These are phyloP conservation scores for Parauchenoglanis punctatus DNA, from an alignment of 2,797 vertebrate species.

Conservation along the genomic window DNA sequence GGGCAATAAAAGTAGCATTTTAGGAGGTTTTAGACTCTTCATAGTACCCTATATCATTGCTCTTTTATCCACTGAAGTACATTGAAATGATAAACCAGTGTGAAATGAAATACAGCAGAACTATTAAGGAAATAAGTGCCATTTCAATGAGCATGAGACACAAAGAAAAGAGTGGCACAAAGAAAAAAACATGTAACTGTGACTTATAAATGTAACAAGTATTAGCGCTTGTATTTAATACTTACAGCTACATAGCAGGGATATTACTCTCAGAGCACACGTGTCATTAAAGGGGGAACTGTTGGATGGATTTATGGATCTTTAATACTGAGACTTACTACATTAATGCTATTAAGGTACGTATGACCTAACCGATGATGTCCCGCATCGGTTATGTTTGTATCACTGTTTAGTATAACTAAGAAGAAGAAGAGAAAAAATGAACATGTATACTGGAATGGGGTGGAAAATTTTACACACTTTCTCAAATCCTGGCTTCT, in stretches of 20 bases:
- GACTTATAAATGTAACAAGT: background rate
- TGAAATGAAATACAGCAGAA: slow-evolving; percentile 59
- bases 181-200: background rate
- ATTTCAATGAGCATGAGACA: slow-evolving; percentile 38
- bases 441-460: background rate
- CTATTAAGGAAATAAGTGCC: slow-evolving; percentile 38
- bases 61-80: slow-evolving; percentile 9
- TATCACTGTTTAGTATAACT: background rate
- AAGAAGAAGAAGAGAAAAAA: background rate
- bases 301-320: background rate
- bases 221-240: background rate
- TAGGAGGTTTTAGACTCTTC: background rate
- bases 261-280: background rate
- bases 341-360: background rate
- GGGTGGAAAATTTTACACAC: slow-evolving; percentile 3
- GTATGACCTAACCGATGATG: slow-evolving; percentile 23
- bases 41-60: slow-evolving; percentile 9
- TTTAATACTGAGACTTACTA: slow-evolving; percentile 2
- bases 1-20: background rate
- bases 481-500: background rate
- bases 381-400: slow-evolving; percentile 35
- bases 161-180: background rate
- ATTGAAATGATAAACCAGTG: slow-evolving; percentile 66
- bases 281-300: background rate
- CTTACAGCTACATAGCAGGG: background rate